Base-by-base conservation (phyloP, 2,888 invertebrate genomes). In the Pristionchus maxplancki region DNA sequence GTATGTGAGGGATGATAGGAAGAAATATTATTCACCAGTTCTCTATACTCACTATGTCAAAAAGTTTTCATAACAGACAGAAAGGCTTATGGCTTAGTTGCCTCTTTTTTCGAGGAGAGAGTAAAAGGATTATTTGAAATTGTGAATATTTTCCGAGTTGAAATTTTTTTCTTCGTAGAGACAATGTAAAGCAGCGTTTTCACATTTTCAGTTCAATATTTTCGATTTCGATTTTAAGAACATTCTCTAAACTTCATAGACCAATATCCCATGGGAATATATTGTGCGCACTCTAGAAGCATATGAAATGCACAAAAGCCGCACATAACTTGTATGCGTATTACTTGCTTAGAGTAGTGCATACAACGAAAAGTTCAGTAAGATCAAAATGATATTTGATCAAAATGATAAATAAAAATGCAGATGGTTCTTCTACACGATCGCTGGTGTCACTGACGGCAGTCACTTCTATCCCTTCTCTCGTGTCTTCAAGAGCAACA, bases 381-480 rank as follows among this genome's bases (percentile, higher is more conserved):
- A 28, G 67, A 67, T 67, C 67, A 34, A 67, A n/a, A n/a, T n/a
- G 67, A 67, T 6, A 28, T 67, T 34, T 67, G 20, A 13, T 58
- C 58, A 24, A 58, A 58, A 58, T 17, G 15, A 58, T n/a, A n/a
- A n/a, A n/a, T n/a, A 28, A 17, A 28, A 24, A 87, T 90, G 24
- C 89, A 92, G 94, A 90, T 94, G 94, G 94, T 92, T 92, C 87
- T 91, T 94, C 58, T 94, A 94, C 90, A 94, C 94, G 0, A 87
- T 93, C 34, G 89, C 92, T 86, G 94, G 94, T 34, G 90, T 94
- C n/a, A 93, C 94, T 44, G 94, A 94, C 84, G 94, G 94, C 64
- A 92, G 92, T 20, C 94, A 94, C 88, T 94, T 94, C 91, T 94
- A 93, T 93, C 94, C 94, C 71, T 91, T 90, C 90, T 93, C 92